Percentiles rank a stretch among this genome's conserved stretches.
These are phyloP conservation scores for Solen grandis DNA, from an alignment of 1,140 invertebrate species.

Conservation along the genomic window DNA sequence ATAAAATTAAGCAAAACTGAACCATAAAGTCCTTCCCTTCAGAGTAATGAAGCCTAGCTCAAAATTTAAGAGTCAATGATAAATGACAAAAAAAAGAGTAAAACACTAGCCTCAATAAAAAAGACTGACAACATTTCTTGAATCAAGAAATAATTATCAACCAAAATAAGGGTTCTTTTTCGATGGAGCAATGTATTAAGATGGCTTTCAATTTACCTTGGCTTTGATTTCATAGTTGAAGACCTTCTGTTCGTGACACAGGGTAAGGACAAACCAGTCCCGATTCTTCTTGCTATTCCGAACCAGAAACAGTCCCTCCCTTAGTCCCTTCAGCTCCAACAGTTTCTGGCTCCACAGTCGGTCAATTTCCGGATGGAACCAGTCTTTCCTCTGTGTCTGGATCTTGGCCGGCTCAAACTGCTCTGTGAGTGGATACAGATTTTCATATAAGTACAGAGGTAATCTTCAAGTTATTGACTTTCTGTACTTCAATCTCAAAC, in stretches of 20 bases:
- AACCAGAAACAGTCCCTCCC: conserved; percentile 89
- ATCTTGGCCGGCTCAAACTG: conserved; percentile 83
- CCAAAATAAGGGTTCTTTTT: no score
- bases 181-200: no score
- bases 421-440: conserved; percentile 65
- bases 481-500: background rate
- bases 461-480: background rate
- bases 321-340: conserved; percentile 75
- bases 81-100: no score
- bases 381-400: conserved; percentile 85
- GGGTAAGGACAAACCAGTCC: conserved; percentile 88
- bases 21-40: no score
- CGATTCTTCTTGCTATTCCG: conserved; percentile 88
- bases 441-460: background rate
- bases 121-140: no score
- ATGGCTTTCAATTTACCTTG: no score
- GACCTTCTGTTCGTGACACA: conserved; percentile 86
- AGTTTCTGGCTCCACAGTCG: conserved; percentile 83
- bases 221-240: conserved; percentile 92
- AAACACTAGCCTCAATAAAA: no score
- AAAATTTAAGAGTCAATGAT: no score
- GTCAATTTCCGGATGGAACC: conserved; percentile 92
- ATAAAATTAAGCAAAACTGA: no score
- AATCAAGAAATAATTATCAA: no score
- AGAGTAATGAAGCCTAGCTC: no score